These are phyloP conservation scores for Meleagris gallopavo DNA, from an alignment of 2,113 vertebrate species.

Conservation along the genomic window DNA sequence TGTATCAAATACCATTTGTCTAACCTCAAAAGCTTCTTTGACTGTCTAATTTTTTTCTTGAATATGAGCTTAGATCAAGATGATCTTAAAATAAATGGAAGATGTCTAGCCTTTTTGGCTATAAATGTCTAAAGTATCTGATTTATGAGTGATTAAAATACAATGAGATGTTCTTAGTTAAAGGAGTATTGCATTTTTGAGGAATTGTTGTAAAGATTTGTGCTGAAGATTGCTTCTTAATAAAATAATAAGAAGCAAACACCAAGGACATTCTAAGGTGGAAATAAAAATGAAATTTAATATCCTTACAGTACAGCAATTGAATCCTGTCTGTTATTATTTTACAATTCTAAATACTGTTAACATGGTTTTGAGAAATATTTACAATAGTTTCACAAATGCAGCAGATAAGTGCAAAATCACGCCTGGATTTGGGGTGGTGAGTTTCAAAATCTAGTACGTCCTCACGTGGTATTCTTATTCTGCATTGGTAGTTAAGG, in stretches of 20 bases:
- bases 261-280: background rate
- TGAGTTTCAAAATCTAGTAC: background rate
- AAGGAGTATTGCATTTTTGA: background rate
- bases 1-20: background rate
- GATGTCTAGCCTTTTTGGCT: background rate
- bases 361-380: background rate
- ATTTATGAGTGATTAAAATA: background rate
- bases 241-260: background rate
- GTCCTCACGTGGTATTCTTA: background rate
- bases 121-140: background rate
- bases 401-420: background rate
- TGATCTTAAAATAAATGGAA: background rate
- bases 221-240: background rate
- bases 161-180: background rate
- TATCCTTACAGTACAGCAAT: background rate
- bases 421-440: background rate
- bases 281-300: background rate
- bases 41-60: conserved; percentile 14
- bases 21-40: conserved; percentile 11
- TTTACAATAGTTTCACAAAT: background rate
- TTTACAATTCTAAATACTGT: background rate
- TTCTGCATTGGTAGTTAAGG: background rate
- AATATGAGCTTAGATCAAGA: background rate
- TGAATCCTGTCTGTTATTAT: background rate
- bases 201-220: background rate